Percentiles rank a stretch among this genome's conserved stretches.
Evolutionary conservation across 2,888 invertebrate genomes (phyloP).

Genomic region (Nebria brevicollis): DNA sequence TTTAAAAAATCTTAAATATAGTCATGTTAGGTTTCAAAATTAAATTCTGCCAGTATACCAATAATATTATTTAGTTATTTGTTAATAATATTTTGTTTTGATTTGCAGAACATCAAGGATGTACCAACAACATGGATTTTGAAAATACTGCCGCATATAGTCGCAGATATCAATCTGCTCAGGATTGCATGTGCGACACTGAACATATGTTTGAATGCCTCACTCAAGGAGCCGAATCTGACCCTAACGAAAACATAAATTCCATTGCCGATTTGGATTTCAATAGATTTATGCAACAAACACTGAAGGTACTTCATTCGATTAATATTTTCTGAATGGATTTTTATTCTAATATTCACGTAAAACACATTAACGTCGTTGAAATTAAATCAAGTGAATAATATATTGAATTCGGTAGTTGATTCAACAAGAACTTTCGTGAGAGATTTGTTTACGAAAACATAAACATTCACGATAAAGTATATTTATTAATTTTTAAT

Average conservation of each 20-base stretch:
- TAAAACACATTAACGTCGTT: background rate
- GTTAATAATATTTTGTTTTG: background rate
- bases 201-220: slow-evolving; percentile 98
- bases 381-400: too few relatives aligned
- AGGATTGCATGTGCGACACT: slow-evolving; percentile 97
- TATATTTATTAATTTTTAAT: too few relatives aligned
- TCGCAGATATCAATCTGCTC: slow-evolving; percentile 89
- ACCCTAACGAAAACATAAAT: slow-evolving; percentile 55
- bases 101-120: slow-evolving; percentile 82
- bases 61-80: background rate
- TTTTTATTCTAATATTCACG: background rate
- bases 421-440: too few relatives aligned
- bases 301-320: slow-evolving; percentile 63
- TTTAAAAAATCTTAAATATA: too few relatives aligned
- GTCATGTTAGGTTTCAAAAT: too few relatives aligned
- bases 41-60: too few relatives aligned
- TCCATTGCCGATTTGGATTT: slow-evolving; percentile 68
- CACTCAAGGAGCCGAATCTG: slow-evolving; percentile 60
- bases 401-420: too few relatives aligned
- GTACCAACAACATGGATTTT: slow-evolving; percentile 79
- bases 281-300: slow-evolving; percentile 73
- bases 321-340: background rate
- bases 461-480: too few relatives aligned
- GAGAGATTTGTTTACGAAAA: too few relatives aligned
- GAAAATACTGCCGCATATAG: slow-evolving; percentile 96